These are phyloP conservation scores for Leptinotarsa lineolata DNA, from an alignment of 1,140 invertebrate genomes.

Conservation along the genomic window DNA sequence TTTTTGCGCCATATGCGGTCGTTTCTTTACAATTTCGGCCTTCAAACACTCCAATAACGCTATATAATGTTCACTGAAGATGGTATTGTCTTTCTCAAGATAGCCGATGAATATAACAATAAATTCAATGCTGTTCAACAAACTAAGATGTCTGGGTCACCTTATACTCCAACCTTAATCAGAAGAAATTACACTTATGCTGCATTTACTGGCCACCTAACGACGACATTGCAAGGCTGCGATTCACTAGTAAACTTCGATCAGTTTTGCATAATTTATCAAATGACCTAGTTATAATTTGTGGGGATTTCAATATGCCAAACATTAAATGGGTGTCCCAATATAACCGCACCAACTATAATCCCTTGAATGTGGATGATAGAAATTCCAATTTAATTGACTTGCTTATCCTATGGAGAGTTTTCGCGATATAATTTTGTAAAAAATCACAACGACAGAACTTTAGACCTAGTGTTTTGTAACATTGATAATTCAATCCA, in stretches of 20 bases:
- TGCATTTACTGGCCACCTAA: neutral
- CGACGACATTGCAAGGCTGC: neutral
- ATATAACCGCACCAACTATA: neutral
- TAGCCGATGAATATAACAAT: too few relatives aligned
- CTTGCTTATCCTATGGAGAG: conserved; percentile 7
- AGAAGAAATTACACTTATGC: conserved; percentile 8
- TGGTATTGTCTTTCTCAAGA: too few relatives aligned
- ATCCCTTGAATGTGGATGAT: too few relatives aligned
- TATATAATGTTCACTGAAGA: too few relatives aligned
- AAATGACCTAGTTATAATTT: conserved; percentile 5
- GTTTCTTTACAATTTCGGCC: too few relatives aligned
- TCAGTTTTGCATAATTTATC: neutral
- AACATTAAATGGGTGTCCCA: neutral
- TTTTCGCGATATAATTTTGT: conserved; percentile 1
- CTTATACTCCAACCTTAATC: neutral
- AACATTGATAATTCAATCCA: conserved; percentile 3
- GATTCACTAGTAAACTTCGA: conserved; percentile 10
- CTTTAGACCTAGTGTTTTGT: neutral
- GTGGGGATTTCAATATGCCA: conserved; percentile 9
- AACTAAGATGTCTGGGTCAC: neutral
- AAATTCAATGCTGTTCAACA: neutral
- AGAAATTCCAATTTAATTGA: conserved; percentile 7
- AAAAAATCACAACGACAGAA: neutral
- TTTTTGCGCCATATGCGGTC: too few relatives aligned
- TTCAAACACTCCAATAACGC: too few relatives aligned